Evolutionary conservation across 2,888 invertebrate genomes (phyloP), one percentile per base, ranked within the genome.

Genomic region (Hypena proboscidalis): DNA sequence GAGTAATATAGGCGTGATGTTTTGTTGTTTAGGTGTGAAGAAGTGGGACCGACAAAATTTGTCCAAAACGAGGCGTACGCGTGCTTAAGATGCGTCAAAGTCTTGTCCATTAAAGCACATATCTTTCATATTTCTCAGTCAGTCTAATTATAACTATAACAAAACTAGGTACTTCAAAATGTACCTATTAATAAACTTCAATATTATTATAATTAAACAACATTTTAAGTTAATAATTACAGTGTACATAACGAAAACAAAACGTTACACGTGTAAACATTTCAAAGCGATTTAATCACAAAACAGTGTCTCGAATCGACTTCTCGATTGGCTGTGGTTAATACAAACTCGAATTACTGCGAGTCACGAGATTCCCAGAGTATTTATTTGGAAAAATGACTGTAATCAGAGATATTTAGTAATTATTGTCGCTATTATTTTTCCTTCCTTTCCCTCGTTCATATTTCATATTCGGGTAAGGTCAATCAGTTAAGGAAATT

Each of bases 341-440:
- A 51, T 60, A 46, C 41, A 30, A 48, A 51, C 15, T 58, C 44
- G 48, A 37, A 61, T 61, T 34, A 56, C 35, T 4, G 1, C 37
- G 27, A 45, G 56, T 52, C 58, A 61, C 58, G 58, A 42, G 49
- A 52, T 51, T 42, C 13, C 11, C 4, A 38, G 8, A 42, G 23
- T 26, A 36, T 15, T 36, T 29, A 37, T 14, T 20, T 4, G 20
- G 25, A 10, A 43, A 44, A 45, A 32, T 37, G 6, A 15, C 9
- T 29, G 41, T 49, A 43, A 49, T 41, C 11, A 33, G 37, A 45
- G 30, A 48, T 44, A 19, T 21, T 25, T 13, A 40, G 30, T 50
- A 47, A 54, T 54, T 26, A 54, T 52, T 43, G 8, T 42, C 3
- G 22, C 21, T 33, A 33, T 38, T 20, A 44, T 44, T 37, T 32